Evolutionary conservation across 2,888 invertebrate genomes (phyloP), one percentile per base, ranked within the genome.

Genomic region (Chrysolina americana): DNA sequence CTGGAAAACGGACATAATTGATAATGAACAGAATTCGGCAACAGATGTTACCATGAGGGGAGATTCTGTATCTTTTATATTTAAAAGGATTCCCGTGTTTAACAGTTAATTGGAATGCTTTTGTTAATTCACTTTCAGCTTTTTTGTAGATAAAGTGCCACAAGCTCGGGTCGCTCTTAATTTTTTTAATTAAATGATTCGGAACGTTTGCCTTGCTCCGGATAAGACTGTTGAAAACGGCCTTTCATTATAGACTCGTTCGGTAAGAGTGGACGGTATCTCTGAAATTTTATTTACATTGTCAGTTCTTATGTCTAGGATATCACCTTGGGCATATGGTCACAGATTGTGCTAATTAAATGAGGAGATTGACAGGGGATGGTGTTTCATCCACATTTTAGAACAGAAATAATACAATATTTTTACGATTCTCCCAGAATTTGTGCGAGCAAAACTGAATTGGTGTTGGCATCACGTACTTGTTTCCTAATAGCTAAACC

Each of bases 51-150:
- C 64, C 63, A 75, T 74, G 56, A 65, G 76, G 73, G 76, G 68
- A 73, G 65, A 68, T 68, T 68, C 36, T 66, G 65, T 70, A 68
- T 75, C 71, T 76, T 71, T 74, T 74, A 74, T 78, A 75, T 76
- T 76, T 79, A 78, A 79, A 79, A 79, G 79, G 79, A 79, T 79
- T 79, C 73, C 68, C 74, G 73, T 79, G 79, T 79, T 74, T 36
- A 76, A 76, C 76, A 73, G 74, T 78, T 76, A 76, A 78, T 79
- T 78, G 76, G 75, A 75, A 78, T 75, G 73, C 77, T 79, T 77
- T 76, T 78, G 79, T 76, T 79, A 76, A 78, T 78, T 76, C 75
- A 74, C 75, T 79, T 79, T 76, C 71, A 72, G 68, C 75, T 71
- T 76, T 76, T 75, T 65, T 71, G 65, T 36, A 76, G 76, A 78